Evolutionary conservation across 1,140 invertebrate genomes (phyloP).

Genomic region (Choristoneura fumiferana): DNA sequence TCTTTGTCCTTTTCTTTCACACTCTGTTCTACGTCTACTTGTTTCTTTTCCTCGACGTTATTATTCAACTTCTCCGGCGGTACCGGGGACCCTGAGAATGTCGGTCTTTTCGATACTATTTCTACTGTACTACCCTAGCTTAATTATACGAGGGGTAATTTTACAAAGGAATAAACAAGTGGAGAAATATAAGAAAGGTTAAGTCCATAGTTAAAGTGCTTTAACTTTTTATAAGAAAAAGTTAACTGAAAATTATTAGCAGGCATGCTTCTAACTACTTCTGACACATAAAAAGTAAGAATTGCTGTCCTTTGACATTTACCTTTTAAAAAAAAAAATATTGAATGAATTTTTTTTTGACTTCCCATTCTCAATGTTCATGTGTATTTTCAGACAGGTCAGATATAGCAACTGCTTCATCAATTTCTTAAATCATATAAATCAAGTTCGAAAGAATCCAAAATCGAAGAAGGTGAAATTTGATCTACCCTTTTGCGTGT

Average conservation of each 20-base stretch:
- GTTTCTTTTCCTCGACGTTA: constrained; percentile 55
- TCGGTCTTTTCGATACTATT: constrained; percentile 21
- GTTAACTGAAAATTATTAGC: background rate
- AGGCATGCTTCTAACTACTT: constrained; percentile 14
- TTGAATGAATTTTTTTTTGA: too few species aligned
- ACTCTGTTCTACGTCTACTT: constrained; percentile 40
- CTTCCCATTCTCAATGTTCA: too few species aligned
- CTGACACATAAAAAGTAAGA: background rate
- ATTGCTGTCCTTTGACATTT: background rate
- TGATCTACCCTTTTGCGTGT: too few species aligned
- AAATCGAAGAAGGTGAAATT: too few species aligned
- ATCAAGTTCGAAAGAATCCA: too few species aligned
- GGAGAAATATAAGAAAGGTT: background rate
- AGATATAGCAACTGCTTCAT: too few species aligned
- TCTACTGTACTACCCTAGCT: constrained; percentile 20
- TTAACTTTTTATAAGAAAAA: constrained; percentile 8
- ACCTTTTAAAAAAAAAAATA: too few species aligned
- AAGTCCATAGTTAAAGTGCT: background rate
- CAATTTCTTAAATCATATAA: too few species aligned
- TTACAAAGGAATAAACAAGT: background rate
- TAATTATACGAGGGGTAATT: constrained; percentile 1
- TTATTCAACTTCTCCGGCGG: constrained; percentile 53
- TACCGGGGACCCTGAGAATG: constrained; percentile 57
- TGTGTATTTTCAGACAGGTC: too few species aligned
- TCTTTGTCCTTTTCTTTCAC: constrained; percentile 47